Conservation (phyloP, 2,113 vertebrate genomes). For the Petrocephalus zakoni region DNA sequence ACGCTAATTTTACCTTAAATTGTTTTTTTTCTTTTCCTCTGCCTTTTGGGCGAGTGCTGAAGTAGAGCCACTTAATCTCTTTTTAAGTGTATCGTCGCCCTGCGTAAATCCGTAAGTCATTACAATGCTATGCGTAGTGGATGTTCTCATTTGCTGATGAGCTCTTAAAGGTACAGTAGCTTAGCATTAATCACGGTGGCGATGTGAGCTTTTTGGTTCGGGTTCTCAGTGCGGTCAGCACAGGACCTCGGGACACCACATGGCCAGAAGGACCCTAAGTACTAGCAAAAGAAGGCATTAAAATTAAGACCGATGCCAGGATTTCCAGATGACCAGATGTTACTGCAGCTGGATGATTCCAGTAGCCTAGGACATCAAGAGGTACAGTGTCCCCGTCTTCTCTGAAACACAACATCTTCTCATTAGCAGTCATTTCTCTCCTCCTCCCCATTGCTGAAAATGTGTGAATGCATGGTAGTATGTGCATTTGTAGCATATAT, state of each 20-base stretch:
- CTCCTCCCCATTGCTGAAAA: not conserved
- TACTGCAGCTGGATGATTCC: not conserved
- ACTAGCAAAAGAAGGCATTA: not conserved
- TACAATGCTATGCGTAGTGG: not conserved
- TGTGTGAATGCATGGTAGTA: not conserved
- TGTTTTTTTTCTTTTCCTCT: not conserved
- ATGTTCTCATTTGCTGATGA: not conserved
- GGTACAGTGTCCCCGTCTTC: not conserved
- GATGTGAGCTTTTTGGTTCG: not conserved
- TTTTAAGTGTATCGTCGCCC: not conserved
- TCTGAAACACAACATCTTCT: not conserved
- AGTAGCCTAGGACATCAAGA: not conserved
- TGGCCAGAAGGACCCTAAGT: not conserved
- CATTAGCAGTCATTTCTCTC: not conserved
- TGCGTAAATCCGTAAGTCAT: not conserved
- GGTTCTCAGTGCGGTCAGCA: not conserved
- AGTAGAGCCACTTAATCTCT: not conserved
- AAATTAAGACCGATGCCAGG: not conserved
- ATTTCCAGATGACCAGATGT: not conserved
- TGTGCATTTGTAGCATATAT: not conserved
- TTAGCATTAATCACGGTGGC: not conserved
- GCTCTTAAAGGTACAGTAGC: not conserved
- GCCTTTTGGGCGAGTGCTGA: not conserved
- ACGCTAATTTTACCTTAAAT: not conserved
- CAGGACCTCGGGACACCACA: not conserved